A percentile compares a stretch with the other conserved stretches of the same genome.
These are phyloP conservation scores for Corynorhinus townsendii DNA, from an alignment of 2,113 vertebrate species.

Conservation along the genomic window DNA sequence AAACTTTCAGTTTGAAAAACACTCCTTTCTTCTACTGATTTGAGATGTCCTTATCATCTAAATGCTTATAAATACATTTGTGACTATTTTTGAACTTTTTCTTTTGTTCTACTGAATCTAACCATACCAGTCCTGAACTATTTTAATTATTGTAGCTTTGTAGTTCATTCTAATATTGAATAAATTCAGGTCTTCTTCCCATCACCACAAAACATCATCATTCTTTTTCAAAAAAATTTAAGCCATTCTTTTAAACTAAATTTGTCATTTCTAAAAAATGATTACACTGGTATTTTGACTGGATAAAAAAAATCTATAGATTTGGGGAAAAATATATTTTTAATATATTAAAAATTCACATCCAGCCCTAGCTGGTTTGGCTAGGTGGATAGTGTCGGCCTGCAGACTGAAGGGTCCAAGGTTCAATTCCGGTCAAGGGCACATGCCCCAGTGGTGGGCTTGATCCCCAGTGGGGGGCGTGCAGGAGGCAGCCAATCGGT, in stretches of 20 bases:
- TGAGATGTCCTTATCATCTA: not conserved
- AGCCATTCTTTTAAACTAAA: slow-evolving; percentile 8
- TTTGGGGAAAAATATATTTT: not conserved
- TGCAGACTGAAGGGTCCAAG: too few relatives aligned
- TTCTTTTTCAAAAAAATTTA: not conserved
- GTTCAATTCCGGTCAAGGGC: too few relatives aligned
- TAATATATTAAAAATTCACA: slow-evolving; percentile 24
- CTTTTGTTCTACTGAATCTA: slow-evolving; percentile 3
- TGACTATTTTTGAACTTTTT: not conserved
- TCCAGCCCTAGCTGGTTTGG: too few relatives aligned
- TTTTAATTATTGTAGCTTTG: not conserved
- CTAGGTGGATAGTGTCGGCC: too few relatives aligned
- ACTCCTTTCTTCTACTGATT: not conserved
- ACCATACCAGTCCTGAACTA: not conserved
- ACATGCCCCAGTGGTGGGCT: too few relatives aligned
- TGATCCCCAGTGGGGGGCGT: too few relatives aligned
- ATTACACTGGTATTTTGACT: not conserved
- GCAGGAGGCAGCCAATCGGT: too few relatives aligned
- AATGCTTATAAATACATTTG: not conserved
- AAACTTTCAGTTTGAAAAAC: not conserved
- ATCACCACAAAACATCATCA: not conserved
- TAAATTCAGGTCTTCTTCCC: not conserved
- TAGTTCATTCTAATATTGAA: not conserved
- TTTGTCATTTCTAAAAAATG: slow-evolving; percentile 5
- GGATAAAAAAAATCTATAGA: slow-evolving; percentile 24